Base-by-base conservation (phyloP, 2,113 vertebrate genomes). In the Eublepharis macularius region DNA sequence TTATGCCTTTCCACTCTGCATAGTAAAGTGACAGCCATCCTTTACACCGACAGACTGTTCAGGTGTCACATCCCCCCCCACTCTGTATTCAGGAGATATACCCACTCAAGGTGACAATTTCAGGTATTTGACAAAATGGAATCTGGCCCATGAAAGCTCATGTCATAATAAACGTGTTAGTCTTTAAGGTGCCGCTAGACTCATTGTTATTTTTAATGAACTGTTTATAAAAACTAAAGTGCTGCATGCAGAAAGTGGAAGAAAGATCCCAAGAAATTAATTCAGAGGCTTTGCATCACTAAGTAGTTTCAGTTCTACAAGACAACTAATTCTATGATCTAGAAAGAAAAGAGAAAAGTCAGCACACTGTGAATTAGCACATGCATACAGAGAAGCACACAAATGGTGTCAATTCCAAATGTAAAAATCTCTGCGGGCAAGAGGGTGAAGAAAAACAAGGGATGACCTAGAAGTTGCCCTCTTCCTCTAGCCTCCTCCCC, bases 161-260 rank as follows among this genome's bases (percentile, higher is more conserved):
- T n/a, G n/a, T n/a, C 76, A 63, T 24, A 39, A 24, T 39, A 39
- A 76, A 51, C 34, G 32, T 34, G 24, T 65, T 65, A 29, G 49
- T 76, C 7, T 76, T 54, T 51, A 54, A 78, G 36, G 8, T 78
- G 76, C 24, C 54, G 41, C 12, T 63, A 79, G 13, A 79, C 54
- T 69, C 10, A 4, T 51, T 39, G 36, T 54, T 82, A 32, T 82
- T 69, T 63, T 84, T 73, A 88, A 85, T 84, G 6, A 91, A 86
- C 65, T 49, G 11, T 86, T 91, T 84, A 12, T 79, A 85, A 82
- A 39, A 69, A 74, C 49, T 66, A 74, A 85, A 76, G 2, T 9
- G 5, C 4, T 12, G 26, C 19, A 88, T 92, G 88, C 83, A 80
- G 81, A 88, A 70, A 90, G 68, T 85, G 90, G 89, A 83, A 88